Evolutionary conservation across 2,888 invertebrate genomes (phyloP).

Genomic region (Lycia hirtaria): DNA sequence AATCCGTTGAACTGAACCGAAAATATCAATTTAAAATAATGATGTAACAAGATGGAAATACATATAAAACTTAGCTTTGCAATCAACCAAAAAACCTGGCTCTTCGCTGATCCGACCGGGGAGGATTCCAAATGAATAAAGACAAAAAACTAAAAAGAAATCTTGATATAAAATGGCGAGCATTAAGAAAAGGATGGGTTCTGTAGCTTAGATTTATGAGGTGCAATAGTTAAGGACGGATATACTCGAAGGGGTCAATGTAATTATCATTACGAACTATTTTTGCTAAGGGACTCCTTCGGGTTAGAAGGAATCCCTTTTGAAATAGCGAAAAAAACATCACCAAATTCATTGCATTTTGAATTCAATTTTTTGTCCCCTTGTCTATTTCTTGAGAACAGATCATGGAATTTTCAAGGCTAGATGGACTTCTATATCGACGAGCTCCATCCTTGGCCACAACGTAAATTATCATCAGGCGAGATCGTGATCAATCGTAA

Average conservation of each 20-base stretch:
- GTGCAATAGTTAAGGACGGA: not conserved
- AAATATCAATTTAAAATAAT: constrained; percentile 36
- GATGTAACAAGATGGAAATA: constrained; percentile 53
- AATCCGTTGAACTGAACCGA: constrained; percentile 14
- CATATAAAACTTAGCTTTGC: constrained; percentile 54
- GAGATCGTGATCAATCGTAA: too few species aligned
- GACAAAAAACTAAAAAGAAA: constrained; percentile 52
- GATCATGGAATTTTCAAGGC: too few species aligned
- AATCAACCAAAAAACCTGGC: constrained; percentile 54
- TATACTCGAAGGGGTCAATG: not conserved
- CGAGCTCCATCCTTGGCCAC: too few species aligned
- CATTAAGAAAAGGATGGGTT: constrained; percentile 38
- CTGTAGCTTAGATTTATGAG: constrained; percentile 24
- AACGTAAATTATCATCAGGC: too few species aligned
- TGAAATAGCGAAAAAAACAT: too few species aligned
- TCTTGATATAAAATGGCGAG: constrained; percentile 39
- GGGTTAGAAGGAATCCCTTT: too few species aligned
- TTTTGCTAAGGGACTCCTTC: too few species aligned
- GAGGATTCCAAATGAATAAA: constrained; percentile 50
- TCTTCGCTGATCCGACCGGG: constrained; percentile 48
- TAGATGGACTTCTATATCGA: too few species aligned
- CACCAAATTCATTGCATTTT: too few species aligned
- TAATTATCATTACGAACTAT: not conserved
- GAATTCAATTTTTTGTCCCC: too few species aligned
- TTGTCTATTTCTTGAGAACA: too few species aligned